Evolutionary conservation across 37 sponge, comb jelly and placozoan genomes (phyloP).

Genomic region (Geodia barretti): DNA sequence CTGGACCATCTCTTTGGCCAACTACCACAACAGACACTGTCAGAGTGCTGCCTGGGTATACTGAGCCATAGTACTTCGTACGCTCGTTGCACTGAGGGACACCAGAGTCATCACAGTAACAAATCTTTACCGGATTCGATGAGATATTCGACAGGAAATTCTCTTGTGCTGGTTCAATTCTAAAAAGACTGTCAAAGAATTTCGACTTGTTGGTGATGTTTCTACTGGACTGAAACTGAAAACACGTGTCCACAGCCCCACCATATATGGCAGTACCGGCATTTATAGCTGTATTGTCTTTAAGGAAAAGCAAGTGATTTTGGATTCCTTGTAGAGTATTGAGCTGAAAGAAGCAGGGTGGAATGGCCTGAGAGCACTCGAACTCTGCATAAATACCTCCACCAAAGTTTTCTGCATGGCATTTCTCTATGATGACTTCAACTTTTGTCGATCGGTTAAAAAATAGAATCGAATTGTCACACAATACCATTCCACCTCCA

Average conservation of each 20-base stretch:
- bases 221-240: not conserved
- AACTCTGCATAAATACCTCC: slow-evolving; percentile 21
- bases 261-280: slow-evolving; percentile 21
- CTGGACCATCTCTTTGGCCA: slow-evolving; percentile 11
- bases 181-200: not conserved
- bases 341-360: slow-evolving; percentile 12
- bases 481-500: slow-evolving; percentile 31
- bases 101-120: slow-evolving; percentile 2
- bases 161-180: not conserved
- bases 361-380: not conserved
- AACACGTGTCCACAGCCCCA: slow-evolving; percentile 18
- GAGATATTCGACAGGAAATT: not conserved
- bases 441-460: not conserved
- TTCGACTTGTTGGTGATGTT: not conserved
- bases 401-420: slow-evolving; percentile 3
- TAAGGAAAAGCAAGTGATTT: not conserved
- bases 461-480: slow-evolving; percentile 1
- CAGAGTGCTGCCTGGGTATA: slow-evolving; percentile 1
- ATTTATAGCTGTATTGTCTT: slow-evolving; percentile 11
- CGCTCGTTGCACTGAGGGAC: not conserved
- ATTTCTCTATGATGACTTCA: not conserved
- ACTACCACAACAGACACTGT: not conserved
- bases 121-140: slow-evolving; percentile 8
- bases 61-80: not conserved
- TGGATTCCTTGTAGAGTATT: not conserved